phyloP scores from a whole-genome alignment of 1,140 invertebrate genomes.

The Drosophila equinoxialis region DNA sequence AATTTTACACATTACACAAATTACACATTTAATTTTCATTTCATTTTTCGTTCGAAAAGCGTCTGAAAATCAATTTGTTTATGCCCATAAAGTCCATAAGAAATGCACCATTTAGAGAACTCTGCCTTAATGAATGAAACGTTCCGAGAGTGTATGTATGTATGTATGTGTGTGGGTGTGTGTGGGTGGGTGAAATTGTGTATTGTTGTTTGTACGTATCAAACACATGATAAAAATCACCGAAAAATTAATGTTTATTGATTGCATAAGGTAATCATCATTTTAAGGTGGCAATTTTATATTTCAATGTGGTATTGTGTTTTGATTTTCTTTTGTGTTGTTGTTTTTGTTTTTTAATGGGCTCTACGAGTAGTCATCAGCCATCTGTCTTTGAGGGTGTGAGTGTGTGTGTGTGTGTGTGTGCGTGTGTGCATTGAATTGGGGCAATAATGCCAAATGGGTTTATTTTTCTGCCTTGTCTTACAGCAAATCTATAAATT shows the following conservation, averaged over 20 bases:
- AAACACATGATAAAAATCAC: conserved; percentile 50
- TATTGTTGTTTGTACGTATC: conserved; percentile 22
- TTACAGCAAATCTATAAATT: neutral
- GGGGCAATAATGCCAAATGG: neutral
- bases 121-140: conserved; percentile 39
- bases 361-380: neutral
- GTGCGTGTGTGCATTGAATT: neutral
- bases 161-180: conserved; percentile 3
- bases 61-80: conserved; percentile 31
- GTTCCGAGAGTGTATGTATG: neutral
- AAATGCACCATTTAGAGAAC: conserved; percentile 36
- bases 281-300: conserved; percentile 6
- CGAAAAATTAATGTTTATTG: conserved; percentile 57
- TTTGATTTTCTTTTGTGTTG: neutral
- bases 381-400: neutral
- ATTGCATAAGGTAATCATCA: conserved; percentile 40
- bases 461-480: neutral
- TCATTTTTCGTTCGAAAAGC: conserved; percentile 35
- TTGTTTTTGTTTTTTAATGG: neutral
- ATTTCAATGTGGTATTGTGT: neutral
- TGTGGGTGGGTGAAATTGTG: neutral
- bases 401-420: neutral
- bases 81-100: conserved; percentile 44
- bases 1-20: conserved; percentile 3
- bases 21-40: conserved; percentile 8